Evolutionary conservation across 2,888 invertebrate species (phyloP).

Genomic region (Germaria angustata): DNA sequence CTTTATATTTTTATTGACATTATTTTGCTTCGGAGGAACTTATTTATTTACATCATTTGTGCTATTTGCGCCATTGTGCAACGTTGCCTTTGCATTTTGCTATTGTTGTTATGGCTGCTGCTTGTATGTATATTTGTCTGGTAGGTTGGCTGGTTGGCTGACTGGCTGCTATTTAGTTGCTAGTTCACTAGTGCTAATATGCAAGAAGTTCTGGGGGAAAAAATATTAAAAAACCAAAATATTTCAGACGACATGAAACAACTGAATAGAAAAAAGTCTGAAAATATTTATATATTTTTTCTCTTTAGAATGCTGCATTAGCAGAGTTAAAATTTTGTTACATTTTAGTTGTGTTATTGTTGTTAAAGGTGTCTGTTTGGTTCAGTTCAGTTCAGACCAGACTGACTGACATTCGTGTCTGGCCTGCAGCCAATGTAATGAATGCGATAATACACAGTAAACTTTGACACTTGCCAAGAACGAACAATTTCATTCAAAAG

Average conservation of each 20-base stretch:
- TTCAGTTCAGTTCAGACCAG: constrained; percentile 49
- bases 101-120: constrained; percentile 7
- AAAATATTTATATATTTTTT: background rate
- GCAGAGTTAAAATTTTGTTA: constrained; percentile 52
- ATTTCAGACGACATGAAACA: constrained; percentile 30
- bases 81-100: background rate
- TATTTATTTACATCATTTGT: no score
- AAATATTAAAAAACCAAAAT: constrained; percentile 6
- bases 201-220: constrained; percentile 9
- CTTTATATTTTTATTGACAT: no score
- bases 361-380: constrained; percentile 41
- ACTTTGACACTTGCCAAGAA: constrained; percentile 67
- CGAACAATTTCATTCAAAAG: constrained; percentile 50
- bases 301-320: constrained; percentile 25
- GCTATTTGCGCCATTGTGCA: no score
- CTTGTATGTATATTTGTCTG: constrained; percentile 12
- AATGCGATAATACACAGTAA: constrained; percentile 66
- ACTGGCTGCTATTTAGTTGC: constrained; percentile 23
- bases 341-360: constrained; percentile 43
- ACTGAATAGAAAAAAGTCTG: constrained; percentile 18
- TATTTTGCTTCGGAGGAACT: no score
- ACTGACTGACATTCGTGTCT: constrained; percentile 67
- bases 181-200: constrained; percentile 40
- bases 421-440: constrained; percentile 67
- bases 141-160: background rate